Evolutionary conservation across 2,888 invertebrate genomes (phyloP), one percentile per base, ranked within the genome.

Genomic region (Drosophila neotestacea): DNA sequence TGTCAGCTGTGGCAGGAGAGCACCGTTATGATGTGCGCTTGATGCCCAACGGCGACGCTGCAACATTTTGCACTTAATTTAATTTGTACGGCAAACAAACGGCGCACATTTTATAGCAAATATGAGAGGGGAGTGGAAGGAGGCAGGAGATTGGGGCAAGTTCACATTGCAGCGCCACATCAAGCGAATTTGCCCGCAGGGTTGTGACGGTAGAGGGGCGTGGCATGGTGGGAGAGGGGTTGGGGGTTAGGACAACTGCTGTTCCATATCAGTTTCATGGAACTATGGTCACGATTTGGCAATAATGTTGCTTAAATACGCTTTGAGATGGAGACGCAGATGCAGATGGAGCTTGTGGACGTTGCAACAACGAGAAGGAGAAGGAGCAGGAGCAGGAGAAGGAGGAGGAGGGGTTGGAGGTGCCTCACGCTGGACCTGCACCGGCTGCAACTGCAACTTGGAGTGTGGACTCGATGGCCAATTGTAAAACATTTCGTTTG

Each of bases 221-320:
- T 77, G 59, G 62, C 30, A 11, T 51, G 32, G 30, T 7, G 4
- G 9, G 38, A 7, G 30, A 11, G 39, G 22, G 22, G 22, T 22
- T 2, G 22, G 38, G 58, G 64, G 48, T 4, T 13, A 42, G 69
- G 39, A 68, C 71, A 64, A 64, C 72, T 41, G 74, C 74, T 72
- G 85, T 66, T 82, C 79, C 85, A 91, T 92, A 92, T 92, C 92
- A 92, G 92, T 92, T 92, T 92, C 92, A 92, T 92, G 92, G 90
- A 92, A 92, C 92, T 92, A 90, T 88, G 82, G 92, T 92, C 92
- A 92, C 92, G 92, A 92, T 92, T 92, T 88, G 86, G 92, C 91
- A 92, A 92, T 92, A 92, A 91, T 88, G 91, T 90, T 91, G 89
- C 90, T 89, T 90, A 87, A 90, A 87, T 90, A 90, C 88, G 90